Conservation (phyloP, 2,888 invertebrate genomes). For the Callimorpha dominula region DNA sequence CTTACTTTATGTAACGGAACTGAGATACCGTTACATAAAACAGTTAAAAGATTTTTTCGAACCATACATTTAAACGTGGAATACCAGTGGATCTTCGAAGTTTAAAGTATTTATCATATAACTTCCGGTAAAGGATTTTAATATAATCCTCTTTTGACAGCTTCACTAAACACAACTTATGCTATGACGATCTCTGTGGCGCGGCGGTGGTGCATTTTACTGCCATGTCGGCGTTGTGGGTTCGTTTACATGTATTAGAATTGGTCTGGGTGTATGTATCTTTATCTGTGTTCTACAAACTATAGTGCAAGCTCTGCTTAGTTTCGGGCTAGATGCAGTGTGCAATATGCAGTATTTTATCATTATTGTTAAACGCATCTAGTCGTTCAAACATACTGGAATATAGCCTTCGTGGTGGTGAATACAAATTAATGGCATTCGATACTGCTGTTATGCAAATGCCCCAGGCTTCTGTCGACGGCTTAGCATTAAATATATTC, state of each 20-base stretch:
- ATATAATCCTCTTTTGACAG: not conserved
- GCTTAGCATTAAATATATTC: slow-evolving; percentile 36
- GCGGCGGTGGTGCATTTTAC: too few species aligned
- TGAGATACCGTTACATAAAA: not conserved
- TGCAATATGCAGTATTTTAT: too few species aligned
- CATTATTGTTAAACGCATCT: not conserved
- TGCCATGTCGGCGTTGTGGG: too few species aligned
- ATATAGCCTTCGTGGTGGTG: not conserved
- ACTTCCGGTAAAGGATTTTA: not conserved
- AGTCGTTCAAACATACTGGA: not conserved
- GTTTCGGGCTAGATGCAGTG: too few species aligned
- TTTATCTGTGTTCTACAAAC: too few species aligned
- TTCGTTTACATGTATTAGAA: too few species aligned
- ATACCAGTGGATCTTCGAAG: not conserved
- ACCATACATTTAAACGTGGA: not conserved
- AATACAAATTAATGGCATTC: slow-evolving; percentile 55
- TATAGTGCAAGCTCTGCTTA: too few species aligned
- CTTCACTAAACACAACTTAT: not conserved
- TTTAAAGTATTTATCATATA: not conserved
- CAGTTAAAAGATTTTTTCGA: not conserved
- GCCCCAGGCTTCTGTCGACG: slow-evolving; percentile 25
- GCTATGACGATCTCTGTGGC: not conserved
- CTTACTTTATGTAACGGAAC: not conserved
- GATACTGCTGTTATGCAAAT: slow-evolving; percentile 63
- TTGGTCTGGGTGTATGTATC: too few species aligned